Base-by-base conservation (phyloP, 2,888 invertebrate species). In the Dermolepida albohirtum region DNA sequence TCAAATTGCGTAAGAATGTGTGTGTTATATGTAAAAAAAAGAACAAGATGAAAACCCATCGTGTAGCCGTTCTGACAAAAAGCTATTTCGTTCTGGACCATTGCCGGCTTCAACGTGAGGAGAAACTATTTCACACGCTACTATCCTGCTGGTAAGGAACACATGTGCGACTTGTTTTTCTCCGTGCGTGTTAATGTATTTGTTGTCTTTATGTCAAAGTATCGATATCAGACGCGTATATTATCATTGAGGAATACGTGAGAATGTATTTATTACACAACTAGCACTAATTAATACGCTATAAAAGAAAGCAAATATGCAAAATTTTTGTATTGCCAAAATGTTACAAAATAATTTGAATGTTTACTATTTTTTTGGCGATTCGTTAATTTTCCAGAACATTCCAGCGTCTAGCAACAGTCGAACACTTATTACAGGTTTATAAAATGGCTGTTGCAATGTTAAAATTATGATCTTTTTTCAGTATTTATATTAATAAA, bases 91-190 rank as follows among this genome's bases (percentile, higher is more conserved):
- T 70, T 69, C 55, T 67, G 72, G 72, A 65, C 74, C 74, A 73
- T 74, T 73, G 73, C 73, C 72, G 69, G 71, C 59, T 67, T 71
- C 74, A 72, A 17, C 72, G 72, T 68, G 71, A 47, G 39, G 59
- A 71, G 72, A 70, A 72, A 71, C 72, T 73, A 74, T 74, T 75
- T 75, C 75, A 75, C 75, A 75, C 75, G 75, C 74, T 73, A 70
- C 64, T 47, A 17, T 59, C 27, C 34, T 4, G 49, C 34, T 34
- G 22, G 49, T 8, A 22, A 22, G 49, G 22, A 62, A 49, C 59
- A 62, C 59, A 62, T 62, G 59, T 62, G 59, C 17, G 39, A 62
- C 47, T 22, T 29, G 59, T 62, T 62, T 62, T 62, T 62, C 29
- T 47, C 29, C 10, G 34, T 34, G 34, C 34, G 34, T 34, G 22